Evolutionary conservation across 2,113 vertebrate genomes (phyloP), one percentile per base, ranked within the genome.

Genomic region (Macrotis lagotis): DNA sequence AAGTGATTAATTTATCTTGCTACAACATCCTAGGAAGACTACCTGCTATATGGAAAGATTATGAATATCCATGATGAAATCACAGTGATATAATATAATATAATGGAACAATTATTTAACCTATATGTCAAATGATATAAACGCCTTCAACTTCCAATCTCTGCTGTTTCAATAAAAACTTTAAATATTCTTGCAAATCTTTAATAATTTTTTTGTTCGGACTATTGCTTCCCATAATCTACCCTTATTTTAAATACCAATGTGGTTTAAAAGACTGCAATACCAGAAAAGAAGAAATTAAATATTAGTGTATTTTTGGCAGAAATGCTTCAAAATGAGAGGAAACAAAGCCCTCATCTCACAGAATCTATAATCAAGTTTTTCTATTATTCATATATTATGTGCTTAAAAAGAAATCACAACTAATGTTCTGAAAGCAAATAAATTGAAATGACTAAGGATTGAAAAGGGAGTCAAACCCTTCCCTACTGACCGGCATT

Each of bases 321-420:
- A 14, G 0, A 51, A n/a, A 25, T 8, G 24, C 14, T 48, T 50
- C 3, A 11, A 0, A 3, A 4, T 16, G 26, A 24, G 25, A 16
- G 83, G n/a, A 53, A 53, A 48, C 10, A 44, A 83, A 52, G 22
- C 24, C 0, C 14, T 2, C n/a, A 11, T 10, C n/a, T 24, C n/a
- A 66, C 59, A 83, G 5, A 26, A 4, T 16, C 48, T n/a, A 7
- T 5, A 1, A 3, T 0, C 19, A 92, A 83, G 66, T 24, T 0
- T 37, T 24, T 3, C 11, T 24, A 2, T 83, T 83, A 44, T 44
- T 83, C 16, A 44, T n/a, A 16, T n/a, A 83, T 74, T n/a, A 1
- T 74, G n/a, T 74, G 16, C 66, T 37, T 74, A 19, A 19, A 83
- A 24, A 8, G 55, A 59, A 74, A n/a, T n/a, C 6, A 26, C 49